Evolutionary conservation across 2,113 vertebrate species (phyloP), one percentile per base, ranked within the genome.

Genomic region (Cnemophilus loriae): DNA sequence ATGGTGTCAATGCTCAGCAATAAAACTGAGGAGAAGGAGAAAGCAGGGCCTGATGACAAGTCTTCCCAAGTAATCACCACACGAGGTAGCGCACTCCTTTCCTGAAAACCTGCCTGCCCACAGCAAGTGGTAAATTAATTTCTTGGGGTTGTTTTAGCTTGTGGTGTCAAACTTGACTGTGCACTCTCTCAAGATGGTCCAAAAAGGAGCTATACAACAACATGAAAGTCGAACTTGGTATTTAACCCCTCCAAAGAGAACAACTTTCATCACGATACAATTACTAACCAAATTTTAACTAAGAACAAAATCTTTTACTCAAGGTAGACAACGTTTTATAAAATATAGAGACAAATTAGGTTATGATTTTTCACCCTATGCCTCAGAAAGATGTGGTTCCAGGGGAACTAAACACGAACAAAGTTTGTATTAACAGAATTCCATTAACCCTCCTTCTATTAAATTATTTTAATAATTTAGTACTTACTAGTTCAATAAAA

Each of bases 81-180:
- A 2, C 13, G 11, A 12, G 13, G 68, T 4, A 3, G 4, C 59
- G 24, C 3, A 1, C 30, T 20, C 19, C 11, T 19, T 57, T 42
- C 28, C 42, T 49, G 46, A 39, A 59, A 63, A 26, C 3, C 24
- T 80, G 53, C 24, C 11, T 35, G 59, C 11, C 4, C 5, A 35
- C 12, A 16, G 18, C 30, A 52, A 63, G 30, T 9, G 10, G 10
- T 47, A 3, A 68, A 89, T 47, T 0, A 32, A 53, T 47, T 65
- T 57, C 15, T 44, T 47, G 5, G 21, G 21, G 8, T 2, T 67
- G 22, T 42, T 76, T 41, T 32, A 76, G 32, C 27, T 27, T 86
- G 20, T 32, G 5, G 32, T 18, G 10, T 75, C 55, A 82, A 82
- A 87, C 4, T 11, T 33, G 11, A 73, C 23, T 44, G 14, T 21